Conservation (phyloP, 2,113 vertebrate genomes). For the Dendropsophus ebraccatus region DNA sequence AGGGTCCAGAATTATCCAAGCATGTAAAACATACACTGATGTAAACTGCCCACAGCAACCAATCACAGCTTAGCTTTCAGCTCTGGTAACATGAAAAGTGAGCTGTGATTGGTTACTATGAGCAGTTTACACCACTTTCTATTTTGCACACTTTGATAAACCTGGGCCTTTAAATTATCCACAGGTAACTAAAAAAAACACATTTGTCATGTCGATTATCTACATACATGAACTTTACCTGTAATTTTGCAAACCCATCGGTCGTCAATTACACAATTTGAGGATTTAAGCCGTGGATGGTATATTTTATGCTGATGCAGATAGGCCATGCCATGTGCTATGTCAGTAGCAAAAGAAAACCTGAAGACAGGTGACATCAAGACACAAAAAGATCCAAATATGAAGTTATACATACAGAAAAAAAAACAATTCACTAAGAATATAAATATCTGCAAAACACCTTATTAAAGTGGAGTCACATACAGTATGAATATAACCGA, state of each 20-base stretch:
- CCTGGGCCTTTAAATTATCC: no score
- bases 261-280: slow-evolving; percentile 83
- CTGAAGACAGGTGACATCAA: slow-evolving; percentile 65
- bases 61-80: no score
- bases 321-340: slow-evolving; percentile 82
- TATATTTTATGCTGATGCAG: slow-evolving; percentile 82
- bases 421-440: no score
- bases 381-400: background rate
- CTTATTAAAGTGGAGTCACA: background rate
- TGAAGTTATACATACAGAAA: background rate
- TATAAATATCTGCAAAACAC: background rate
- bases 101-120: no score
- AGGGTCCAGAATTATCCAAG: no score
- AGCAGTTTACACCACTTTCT: no score
- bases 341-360: slow-evolving; percentile 85
- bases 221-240: slow-evolving; percentile 68
- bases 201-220: no score
- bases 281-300: slow-evolving; percentile 78
- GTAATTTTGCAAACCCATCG: slow-evolving; percentile 87
- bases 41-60: no score
- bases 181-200: no score
- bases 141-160: no score
- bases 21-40: no score
- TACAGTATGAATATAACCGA: background rate
- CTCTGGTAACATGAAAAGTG: no score